Base-by-base conservation (phyloP, 2,888 invertebrate species). In the Synanthedon tipuliformis region DNA sequence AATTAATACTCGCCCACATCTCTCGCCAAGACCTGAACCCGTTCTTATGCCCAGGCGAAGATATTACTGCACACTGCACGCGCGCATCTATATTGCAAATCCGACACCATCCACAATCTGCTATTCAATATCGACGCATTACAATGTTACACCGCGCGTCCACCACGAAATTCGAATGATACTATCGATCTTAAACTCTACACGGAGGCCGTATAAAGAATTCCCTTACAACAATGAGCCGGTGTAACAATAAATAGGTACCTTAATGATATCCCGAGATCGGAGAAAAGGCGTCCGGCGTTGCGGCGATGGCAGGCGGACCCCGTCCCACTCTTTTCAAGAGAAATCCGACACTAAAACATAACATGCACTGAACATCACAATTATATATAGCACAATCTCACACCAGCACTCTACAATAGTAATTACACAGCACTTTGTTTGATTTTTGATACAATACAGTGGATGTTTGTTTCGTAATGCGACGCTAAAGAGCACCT, bases 211-310 rank as follows among this genome's bases (percentile, higher is more conserved):
- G 75, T 73, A 73, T 77, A 82, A 85, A 83, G 80, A 82, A 83
- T 83, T 81, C 78, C 34, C 81, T 81, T 83, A 83, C 77, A 86
- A 86, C 87, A 86, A 87, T 86, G 82, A 84, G 74, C 76, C 81
- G 79, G 82, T 84, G 84, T 85, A 79, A 87, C 87, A 86, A 86
- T 86, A 87, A 86, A 87, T 34, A 34, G 34, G 34, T 87, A 87
- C 87, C 87, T 86, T 86, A 86, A 86, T 87, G 87, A 85, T 87
- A 87, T 86, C 87, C 86, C 78, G 77, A 81, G 86, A 83, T 78
- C 80, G 72, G 76, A 80, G 81, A 78, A 81, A 80, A 81, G 77
- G 83, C 87, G 86, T 82, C 84, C 80, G 78, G 73, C 75, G 67
- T 65, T 76, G 67, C 80, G 78, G 73, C 75, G 67, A 65, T 76